Base-by-base conservation (phyloP, 2,113 vertebrate species). In the Oreochromis tanganicae region DNA sequence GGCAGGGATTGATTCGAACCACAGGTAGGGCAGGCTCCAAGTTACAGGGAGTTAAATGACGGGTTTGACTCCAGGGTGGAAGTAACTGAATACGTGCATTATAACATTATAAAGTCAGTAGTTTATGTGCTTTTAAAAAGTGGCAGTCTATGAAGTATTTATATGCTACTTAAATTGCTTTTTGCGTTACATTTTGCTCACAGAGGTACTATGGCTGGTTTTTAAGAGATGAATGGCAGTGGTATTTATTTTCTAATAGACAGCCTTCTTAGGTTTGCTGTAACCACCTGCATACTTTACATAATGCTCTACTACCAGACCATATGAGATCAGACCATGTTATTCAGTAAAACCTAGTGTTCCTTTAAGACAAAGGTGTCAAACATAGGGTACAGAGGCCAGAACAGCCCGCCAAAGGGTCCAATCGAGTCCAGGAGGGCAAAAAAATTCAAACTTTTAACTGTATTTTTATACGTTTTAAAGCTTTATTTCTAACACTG, bases 1-100 rank as follows among this genome's bases (percentile, higher is more conserved):
- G 88, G 91, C 82, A 86, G 85, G 82, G 86, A 66, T 81, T 80
- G 89, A 81, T 92, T 83, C 82, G 71, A 85, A 91, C 71, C 87
- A 91, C 93, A 87, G 85, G 10, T 32, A 78, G 78, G 89, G 85
- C 85, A 86, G 89, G 78, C 84, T 86, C 1, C 7, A 83, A 61
- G n/a, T 48, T 82, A 91, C 90, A 86, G 34, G 63, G 66, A 5
- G 19, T 59, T 56, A 7, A 83, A 86, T 54, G 82, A 66, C 88
- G 89, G 82, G 43, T 24, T 63, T 82, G 38, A 54, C 71, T 75
- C 83, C 92, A 92, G 87, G 46, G 79, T 75, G 89, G 89, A 81
- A 73, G 61, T 19, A 7, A 80, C 57, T 11, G n/a, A 88, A 89
- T 54, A 85, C 71, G 14, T 79, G 19, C 59, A 80, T 63, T 32